phyloP scores from a whole-genome alignment of 2,113 vertebrate genomes.

The Engraulis encrasicolus region DNA sequence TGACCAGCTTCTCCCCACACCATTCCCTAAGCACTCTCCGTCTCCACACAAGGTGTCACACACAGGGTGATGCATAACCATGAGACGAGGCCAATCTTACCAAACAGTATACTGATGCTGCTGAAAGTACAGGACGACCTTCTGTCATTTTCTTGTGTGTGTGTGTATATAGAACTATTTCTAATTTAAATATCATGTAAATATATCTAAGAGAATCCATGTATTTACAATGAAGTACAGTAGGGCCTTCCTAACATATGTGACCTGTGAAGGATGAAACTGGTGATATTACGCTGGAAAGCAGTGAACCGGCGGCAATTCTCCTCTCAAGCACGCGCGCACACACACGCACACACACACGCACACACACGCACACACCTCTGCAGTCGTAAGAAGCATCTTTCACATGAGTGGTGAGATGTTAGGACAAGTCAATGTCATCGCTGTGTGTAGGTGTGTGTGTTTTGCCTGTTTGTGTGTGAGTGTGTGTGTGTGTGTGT shows the following conservation, averaged over 20 bases:
- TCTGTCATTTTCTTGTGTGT: too few species aligned
- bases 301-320: neutral
- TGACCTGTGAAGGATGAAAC: neutral
- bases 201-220: neutral
- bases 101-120: neutral
- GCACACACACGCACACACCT: neutral
- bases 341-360: neutral
- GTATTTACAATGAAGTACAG: neutral
- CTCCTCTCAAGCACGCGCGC: neutral
- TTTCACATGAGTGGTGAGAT: conserved; percentile 34
- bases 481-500: too few species aligned
- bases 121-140: neutral
- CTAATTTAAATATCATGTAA: too few species aligned
- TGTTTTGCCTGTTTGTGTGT: too few species aligned
- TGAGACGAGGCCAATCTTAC: neutral
- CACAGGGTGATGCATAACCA: neutral
- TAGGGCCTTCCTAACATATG: neutral
- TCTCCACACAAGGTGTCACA: neutral
- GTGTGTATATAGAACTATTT: too few species aligned
- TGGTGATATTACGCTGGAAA: neutral
- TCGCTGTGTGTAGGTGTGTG: neutral
- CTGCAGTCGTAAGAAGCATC: conserved; percentile 18
- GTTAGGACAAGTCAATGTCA: conserved; percentile 50
- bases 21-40: neutral
- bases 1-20: neutral